phyloP scores from a whole-genome alignment of 53 echinoderm and acorn worm species.

The Zoroaster sp. region DNA sequence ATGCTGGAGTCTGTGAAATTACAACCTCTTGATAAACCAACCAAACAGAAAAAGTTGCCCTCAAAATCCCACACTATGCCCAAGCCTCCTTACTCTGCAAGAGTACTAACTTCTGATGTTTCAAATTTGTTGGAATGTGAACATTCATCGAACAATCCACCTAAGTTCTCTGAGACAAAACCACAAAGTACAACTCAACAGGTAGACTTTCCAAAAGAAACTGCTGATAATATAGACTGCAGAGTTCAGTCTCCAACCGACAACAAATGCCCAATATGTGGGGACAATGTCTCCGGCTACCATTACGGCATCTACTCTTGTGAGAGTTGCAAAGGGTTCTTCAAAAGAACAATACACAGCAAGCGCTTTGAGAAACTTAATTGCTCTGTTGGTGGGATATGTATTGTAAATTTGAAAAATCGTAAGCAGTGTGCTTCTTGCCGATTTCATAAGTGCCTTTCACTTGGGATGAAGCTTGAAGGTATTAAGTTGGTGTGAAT shows the following conservation, averaged over 20 bases:
- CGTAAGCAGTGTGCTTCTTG: slow-evolving; percentile 91
- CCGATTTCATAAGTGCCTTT: slow-evolving; percentile 81
- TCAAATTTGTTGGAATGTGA: not conserved
- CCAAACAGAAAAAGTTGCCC: not conserved
- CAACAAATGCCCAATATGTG: slow-evolving; percentile 85
- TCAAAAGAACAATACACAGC: slow-evolving; percentile 90
- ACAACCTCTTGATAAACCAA: not conserved
- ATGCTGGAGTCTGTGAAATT: not conserved
- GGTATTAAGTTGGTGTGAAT: too few relatives aligned
- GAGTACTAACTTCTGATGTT: not conserved
- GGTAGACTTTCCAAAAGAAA: not conserved
- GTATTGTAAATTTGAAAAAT: slow-evolving; percentile 63
- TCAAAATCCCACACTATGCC: not conserved
- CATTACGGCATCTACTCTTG: slow-evolving; percentile 93
- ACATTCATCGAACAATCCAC: not conserved
- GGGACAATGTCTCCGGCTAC: slow-evolving; percentile 83
- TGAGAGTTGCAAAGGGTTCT: slow-evolving; percentile 96
- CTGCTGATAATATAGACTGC: not conserved
- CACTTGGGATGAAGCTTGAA: slow-evolving; percentile 84
- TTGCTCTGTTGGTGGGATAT: slow-evolving; percentile 59
- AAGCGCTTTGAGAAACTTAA: slow-evolving; percentile 71
- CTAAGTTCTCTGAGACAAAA: not conserved
- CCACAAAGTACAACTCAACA: not conserved
- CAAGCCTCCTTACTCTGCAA: not conserved
- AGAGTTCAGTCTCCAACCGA: slow-evolving; percentile 45